A percentile compares a stretch with the other conserved stretches of the same genome.
phyloP scores from a whole-genome alignment of 2,113 vertebrate genomes.

The Ahaetulla prasina region DNA sequence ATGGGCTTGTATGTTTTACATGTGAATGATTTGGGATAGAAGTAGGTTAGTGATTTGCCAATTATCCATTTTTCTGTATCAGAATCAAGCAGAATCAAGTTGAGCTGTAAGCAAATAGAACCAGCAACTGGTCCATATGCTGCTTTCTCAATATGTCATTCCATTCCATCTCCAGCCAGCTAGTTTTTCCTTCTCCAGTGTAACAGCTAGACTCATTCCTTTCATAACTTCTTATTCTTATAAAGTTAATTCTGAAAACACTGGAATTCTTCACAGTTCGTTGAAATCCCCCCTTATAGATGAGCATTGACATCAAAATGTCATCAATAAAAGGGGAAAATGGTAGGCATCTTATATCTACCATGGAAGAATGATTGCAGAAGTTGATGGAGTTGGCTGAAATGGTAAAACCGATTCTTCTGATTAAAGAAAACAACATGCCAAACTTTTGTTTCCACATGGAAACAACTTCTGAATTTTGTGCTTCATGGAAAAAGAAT shows the following conservation, averaged over 20 bases:
- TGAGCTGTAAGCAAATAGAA: not conserved
- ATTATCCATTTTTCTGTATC: slow-evolving; percentile 20
- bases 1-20: slow-evolving; percentile 38
- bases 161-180: not conserved
- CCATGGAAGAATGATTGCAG: too few species aligned
- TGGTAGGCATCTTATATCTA: too few species aligned
- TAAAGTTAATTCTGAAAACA: not conserved
- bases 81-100: not conserved
- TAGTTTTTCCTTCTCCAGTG: not conserved
- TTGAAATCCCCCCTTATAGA: not conserved
- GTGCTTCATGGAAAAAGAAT: too few species aligned
- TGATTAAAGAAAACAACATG: too few species aligned
- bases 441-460: too few species aligned
- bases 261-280: not conserved
- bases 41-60: slow-evolving; percentile 31
- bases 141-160: not conserved
- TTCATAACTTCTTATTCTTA: not conserved
- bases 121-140: not conserved
- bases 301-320: not conserved
- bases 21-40: slow-evolving; percentile 27
- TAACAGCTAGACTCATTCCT: not conserved
- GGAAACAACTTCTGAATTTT: too few species aligned
- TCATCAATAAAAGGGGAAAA: not conserved
- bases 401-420: too few species aligned
- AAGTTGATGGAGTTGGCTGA: too few species aligned